phyloP scores from a whole-genome alignment of 2,113 vertebrate species.

The Lophius piscatorius region DNA sequence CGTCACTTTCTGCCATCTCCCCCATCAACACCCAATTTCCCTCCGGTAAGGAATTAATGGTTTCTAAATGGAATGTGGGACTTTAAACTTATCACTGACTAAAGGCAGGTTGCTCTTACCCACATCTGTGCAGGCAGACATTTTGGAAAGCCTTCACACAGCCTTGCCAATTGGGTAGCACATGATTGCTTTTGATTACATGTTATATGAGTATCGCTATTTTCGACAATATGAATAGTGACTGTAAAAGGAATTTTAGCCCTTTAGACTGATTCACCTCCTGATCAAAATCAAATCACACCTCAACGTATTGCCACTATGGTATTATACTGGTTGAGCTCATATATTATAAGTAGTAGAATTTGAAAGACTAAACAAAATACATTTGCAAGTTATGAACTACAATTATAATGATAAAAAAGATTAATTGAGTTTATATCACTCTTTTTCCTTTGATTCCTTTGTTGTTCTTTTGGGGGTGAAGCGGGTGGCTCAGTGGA shows the following conservation, averaged over 20 bases:
- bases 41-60: conserved; percentile 5
- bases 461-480: no score
- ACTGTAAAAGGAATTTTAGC: not conserved
- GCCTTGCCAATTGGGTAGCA: no score
- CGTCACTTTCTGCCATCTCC: conserved; percentile 12
- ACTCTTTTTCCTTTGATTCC: no score
- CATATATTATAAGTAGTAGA: conserved; percentile 48
- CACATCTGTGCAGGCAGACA: not conserved
- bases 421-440: not conserved
- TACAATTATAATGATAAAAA: not conserved
- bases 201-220: not conserved
- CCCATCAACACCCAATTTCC: conserved; percentile 14
- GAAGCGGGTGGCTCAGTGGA: no score
- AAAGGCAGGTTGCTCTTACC: not conserved
- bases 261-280: not conserved
- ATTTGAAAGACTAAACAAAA: not conserved
- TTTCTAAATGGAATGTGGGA: conserved; percentile 12
- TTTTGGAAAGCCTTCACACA: not conserved
- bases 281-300: conserved; percentile 31
- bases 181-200: not conserved
- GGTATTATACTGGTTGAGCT: conserved; percentile 30
- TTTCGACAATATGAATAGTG: no score
- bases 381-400: not conserved
- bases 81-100: not conserved
- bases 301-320: conserved; percentile 32